Evolutionary conservation across 2,113 vertebrate species (phyloP).

Genomic region (Calcarius ornatus): DNA sequence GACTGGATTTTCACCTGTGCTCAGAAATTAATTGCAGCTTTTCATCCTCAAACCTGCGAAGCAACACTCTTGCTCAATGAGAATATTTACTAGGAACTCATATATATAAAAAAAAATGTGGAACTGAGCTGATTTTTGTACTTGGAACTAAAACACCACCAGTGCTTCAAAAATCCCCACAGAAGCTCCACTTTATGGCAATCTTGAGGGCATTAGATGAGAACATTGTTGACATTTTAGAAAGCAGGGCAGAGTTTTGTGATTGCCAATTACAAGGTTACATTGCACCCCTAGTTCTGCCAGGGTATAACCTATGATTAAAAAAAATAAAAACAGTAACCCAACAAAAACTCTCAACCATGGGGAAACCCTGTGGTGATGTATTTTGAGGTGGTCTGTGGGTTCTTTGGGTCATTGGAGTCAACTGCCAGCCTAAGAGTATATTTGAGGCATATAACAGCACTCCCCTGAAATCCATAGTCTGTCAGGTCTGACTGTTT

Average conservation of each 20-base stretch:
- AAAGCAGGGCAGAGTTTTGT: not conserved
- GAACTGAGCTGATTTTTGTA: not conserved
- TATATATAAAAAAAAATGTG: not conserved
- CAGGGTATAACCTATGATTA: not conserved
- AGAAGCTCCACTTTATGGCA: not conserved
- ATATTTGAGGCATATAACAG: not conserved
- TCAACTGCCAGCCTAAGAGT: not conserved
- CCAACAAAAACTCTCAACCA: not conserved
- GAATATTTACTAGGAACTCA: not conserved
- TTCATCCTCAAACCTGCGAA: not conserved
- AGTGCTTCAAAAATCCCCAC: not conserved
- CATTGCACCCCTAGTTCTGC: not conserved
- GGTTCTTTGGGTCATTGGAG: not conserved
- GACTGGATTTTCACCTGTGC: not conserved
- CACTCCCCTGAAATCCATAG: not conserved
- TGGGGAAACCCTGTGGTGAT: not conserved
- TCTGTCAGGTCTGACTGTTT: conserved; percentile 21
- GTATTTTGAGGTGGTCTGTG: not conserved
- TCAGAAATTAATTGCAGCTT: not conserved
- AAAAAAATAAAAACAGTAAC: not conserved
- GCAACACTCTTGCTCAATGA: not conserved
- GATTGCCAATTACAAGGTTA: not conserved
- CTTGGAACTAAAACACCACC: not conserved
- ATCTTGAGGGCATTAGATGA: not conserved
- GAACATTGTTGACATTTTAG: not conserved